phyloP scores from a whole-genome alignment of 2,888 invertebrate species.

The Perithous albicinctus region DNA sequence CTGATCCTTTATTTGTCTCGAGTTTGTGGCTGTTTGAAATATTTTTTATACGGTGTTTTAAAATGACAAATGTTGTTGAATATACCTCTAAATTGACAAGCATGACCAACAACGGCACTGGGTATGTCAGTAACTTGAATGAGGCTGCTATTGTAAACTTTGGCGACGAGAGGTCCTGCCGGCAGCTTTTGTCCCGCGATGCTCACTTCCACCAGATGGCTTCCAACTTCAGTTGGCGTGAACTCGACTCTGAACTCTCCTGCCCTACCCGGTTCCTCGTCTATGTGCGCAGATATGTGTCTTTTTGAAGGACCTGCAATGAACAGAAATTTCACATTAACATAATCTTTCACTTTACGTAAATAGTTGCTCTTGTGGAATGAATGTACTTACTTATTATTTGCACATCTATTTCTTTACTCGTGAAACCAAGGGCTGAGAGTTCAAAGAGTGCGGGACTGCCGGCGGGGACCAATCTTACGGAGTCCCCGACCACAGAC shows the following conservation, averaged over 20 bases:
- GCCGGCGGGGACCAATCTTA: conserved; percentile 95
- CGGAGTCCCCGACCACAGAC: conserved; percentile 94
- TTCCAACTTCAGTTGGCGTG: conserved; percentile 96
- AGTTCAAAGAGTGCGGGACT: conserved; percentile 96
- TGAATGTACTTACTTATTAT: conserved; percentile 86
- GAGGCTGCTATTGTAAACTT: conserved; percentile 97
- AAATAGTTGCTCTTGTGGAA: not conserved
- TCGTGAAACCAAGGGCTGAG: conserved; percentile 88
- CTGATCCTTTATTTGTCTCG: not conserved
- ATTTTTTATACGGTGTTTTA: not conserved
- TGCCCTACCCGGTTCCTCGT: conserved; percentile 91
- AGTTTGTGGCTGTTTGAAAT: too few species aligned
- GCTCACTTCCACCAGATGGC: conserved; percentile 95
- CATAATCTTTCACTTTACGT: not conserved
- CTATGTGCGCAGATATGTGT: conserved; percentile 92
- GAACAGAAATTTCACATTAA: conserved; percentile 18
- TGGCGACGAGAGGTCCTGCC: conserved; percentile 95
- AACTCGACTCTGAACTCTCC: conserved; percentile 96
- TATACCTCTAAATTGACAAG: conserved; percentile 97
- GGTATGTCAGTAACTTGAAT: conserved; percentile 98
- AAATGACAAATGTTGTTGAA: not conserved
- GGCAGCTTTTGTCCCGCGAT: conserved; percentile 96
- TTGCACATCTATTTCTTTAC: conserved; percentile 86
- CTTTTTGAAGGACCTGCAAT: conserved; percentile 92
- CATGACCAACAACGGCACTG: conserved; percentile 97